Percentiles rank a stretch among this genome's conserved stretches.
Evolutionary conservation across 1,140 invertebrate species (phyloP).

Genomic region (Bemisia tabaci): DNA sequence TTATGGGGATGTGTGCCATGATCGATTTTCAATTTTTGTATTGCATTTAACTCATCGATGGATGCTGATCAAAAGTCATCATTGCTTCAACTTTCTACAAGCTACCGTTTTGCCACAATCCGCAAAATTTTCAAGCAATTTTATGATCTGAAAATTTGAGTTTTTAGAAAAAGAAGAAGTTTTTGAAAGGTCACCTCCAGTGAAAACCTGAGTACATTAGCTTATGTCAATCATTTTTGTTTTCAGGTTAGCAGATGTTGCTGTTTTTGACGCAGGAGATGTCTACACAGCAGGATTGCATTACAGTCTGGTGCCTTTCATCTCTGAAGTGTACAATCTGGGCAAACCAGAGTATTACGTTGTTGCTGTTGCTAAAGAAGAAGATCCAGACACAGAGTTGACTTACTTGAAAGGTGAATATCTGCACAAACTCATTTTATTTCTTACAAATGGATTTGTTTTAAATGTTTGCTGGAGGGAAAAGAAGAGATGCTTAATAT

Average conservation of each 20-base stretch:
- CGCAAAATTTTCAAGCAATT: no score
- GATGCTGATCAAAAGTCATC: no score
- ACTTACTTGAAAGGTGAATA: conserved; percentile 64
- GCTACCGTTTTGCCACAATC: no score
- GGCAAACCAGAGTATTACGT: conserved; percentile 79
- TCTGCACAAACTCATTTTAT: no score
- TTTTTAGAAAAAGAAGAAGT: no score
- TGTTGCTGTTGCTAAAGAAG: conserved; percentile 82
- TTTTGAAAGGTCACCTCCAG: no score
- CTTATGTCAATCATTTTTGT: conserved; percentile 5
- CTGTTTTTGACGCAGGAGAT: conserved; percentile 83
- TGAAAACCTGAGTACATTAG: no score
- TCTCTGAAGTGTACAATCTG: conserved; percentile 79
- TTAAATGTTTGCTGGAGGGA: background rate
- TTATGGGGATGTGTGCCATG: no score
- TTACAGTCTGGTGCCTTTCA: conserved; percentile 69
- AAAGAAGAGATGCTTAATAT: background rate
- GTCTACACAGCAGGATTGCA: conserved; percentile 78
- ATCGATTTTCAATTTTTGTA: no score
- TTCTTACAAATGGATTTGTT: conserved; percentile 12
- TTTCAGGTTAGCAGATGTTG: conserved; percentile 58
- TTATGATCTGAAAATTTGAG: no score
- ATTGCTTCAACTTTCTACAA: no score
- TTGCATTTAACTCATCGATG: no score
- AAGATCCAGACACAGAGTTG: conserved; percentile 70